Evolutionary conservation across 2,888 invertebrate species (phyloP).

Genomic region (Pristionchus entomophagus): DNA sequence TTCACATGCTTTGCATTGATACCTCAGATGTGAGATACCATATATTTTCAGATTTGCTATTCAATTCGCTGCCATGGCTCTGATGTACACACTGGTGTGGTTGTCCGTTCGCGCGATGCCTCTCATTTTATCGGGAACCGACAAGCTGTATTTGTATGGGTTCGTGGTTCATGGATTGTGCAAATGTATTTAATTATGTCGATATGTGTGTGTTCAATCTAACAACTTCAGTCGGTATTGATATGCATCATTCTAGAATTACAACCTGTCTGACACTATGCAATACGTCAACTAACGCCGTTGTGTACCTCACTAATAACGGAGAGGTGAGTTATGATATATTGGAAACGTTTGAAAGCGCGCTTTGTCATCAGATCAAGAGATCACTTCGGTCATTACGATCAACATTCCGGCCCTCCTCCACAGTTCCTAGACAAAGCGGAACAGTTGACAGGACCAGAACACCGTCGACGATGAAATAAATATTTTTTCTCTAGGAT

Average conservation of each 20-base stretch:
- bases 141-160: not conserved
- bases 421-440: too few species aligned
- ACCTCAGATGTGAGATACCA: too few species aligned
- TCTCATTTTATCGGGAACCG: not conserved
- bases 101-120: not conserved
- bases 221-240: too few species aligned
- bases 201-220: too few species aligned
- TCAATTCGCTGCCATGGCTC: not conserved
- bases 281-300: not conserved
- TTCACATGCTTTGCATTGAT: too few species aligned
- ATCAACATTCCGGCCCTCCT: too few species aligned
- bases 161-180: too few species aligned
- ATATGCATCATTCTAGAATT: not conserved
- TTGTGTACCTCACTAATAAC: not conserved
- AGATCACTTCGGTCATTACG: not conserved
- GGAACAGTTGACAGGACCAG: too few species aligned
- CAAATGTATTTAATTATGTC: too few species aligned
- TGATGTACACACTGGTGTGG: slow-evolving; percentile 7
- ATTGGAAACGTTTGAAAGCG: too few species aligned
- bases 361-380: not conserved
- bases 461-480: too few species aligned
- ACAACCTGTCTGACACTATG: not conserved
- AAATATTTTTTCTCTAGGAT: too few species aligned
- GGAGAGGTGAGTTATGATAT: not conserved
- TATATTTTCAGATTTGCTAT: not conserved